Conservation (phyloP, 2,797 vertebrate species). For the Botia kubotai region DNA sequence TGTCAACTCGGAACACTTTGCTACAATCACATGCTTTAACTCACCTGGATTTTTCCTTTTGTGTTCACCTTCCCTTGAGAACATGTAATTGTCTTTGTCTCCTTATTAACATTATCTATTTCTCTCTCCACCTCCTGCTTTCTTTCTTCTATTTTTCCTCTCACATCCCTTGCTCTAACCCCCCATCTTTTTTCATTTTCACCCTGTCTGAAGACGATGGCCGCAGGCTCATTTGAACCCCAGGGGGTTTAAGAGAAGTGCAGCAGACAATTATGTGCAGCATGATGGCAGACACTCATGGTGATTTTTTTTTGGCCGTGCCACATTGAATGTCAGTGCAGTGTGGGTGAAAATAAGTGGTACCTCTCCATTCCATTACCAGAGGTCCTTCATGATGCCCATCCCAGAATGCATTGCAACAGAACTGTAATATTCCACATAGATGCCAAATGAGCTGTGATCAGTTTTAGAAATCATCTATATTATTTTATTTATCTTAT, state of each 20-base stretch:
- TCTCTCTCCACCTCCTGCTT: slow-evolving; percentile 32
- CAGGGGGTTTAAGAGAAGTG: slow-evolving; percentile 59
- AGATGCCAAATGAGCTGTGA: neutral
- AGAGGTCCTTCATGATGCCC: slow-evolving; percentile 56
- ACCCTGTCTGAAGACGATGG: slow-evolving; percentile 57
- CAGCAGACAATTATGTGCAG: slow-evolving; percentile 69
- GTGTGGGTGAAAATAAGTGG: slow-evolving; percentile 62
- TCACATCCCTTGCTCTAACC: slow-evolving; percentile 32
- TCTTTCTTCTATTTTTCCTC: slow-evolving; percentile 30
- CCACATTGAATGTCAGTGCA: slow-evolving; percentile 60
- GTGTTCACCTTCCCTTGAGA: slow-evolving; percentile 47
- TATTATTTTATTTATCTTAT: neutral
- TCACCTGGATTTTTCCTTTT: slow-evolving; percentile 46
- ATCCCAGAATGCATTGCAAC: slow-evolving; percentile 3
- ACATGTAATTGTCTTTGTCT: slow-evolving; percentile 54
- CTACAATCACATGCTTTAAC: neutral
- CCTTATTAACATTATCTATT: slow-evolving; percentile 36
- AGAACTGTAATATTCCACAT: neutral
- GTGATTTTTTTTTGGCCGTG: slow-evolving; percentile 53
- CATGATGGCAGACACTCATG: slow-evolving; percentile 64
- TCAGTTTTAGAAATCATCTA: neutral
- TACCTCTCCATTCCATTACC: slow-evolving; percentile 58
- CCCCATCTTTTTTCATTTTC: slow-evolving; percentile 61
- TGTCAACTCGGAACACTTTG: slow-evolving; percentile 10
- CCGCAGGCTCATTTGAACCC: slow-evolving; percentile 65